phyloP scores from a whole-genome alignment of 2,113 vertebrate species.

The Aphelocoma coerulescens region DNA sequence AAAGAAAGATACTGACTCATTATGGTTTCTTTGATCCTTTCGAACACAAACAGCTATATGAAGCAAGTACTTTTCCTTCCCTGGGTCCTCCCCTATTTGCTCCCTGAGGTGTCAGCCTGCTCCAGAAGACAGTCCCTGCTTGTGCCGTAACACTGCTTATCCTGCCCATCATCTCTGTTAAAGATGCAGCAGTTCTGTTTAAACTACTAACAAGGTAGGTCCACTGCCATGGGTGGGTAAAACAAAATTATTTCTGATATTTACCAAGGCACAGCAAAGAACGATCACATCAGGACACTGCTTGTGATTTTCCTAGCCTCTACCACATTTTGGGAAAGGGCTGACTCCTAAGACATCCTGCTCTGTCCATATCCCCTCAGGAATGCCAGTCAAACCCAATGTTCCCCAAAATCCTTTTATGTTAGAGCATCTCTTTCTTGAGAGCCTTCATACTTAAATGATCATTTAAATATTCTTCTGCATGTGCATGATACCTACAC shows the following conservation, averaged over 20 bases:
- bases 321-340: not conserved
- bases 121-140: not conserved
- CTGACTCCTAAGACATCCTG: not conserved
- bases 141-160: not conserved
- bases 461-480: not conserved
- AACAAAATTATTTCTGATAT: not conserved
- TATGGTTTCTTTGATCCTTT: slow-evolving; percentile 45
- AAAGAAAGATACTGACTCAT: not conserved
- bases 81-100: not conserved
- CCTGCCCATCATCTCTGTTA: not conserved
- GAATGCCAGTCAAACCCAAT: not conserved
- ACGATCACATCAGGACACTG: not conserved
- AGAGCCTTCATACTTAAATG: not conserved
- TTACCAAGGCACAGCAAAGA: not conserved
- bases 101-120: not conserved
- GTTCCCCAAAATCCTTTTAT: not conserved
- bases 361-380: not conserved
- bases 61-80: slow-evolving; percentile 14
- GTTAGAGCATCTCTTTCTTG: not conserved
- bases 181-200: not conserved
- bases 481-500: not conserved
- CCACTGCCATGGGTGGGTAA: not conserved
- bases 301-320: not conserved
- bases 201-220: not conserved
- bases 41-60: not conserved